These are phyloP conservation scores for Rhagonycha lutea DNA, from an alignment of 2,888 invertebrate genomes.

Conservation along the genomic window DNA sequence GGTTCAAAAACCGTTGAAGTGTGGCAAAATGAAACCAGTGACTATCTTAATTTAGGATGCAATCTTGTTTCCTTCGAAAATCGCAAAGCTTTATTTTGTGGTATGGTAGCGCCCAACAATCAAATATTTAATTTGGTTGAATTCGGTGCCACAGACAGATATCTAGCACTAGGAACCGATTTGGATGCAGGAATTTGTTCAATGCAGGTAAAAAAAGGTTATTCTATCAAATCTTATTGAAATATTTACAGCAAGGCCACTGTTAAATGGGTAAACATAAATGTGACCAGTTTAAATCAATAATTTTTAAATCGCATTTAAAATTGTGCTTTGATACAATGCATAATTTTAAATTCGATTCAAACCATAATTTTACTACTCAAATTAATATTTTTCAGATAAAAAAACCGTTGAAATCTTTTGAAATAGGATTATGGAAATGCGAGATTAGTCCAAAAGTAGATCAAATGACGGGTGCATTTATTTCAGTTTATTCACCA, in stretches of 20 bases:
- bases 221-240: too few species aligned
- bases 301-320: too few species aligned
- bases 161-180: background rate
- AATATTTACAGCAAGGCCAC: too few species aligned
- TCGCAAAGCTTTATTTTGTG: background rate
- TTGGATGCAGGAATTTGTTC: background rate
- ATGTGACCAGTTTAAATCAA: too few species aligned
- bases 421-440: constrained; percentile 31
- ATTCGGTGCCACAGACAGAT: background rate
- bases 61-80: constrained; percentile 4
- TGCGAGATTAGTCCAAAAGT: constrained; percentile 14
- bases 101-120: background rate
- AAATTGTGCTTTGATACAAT: too few species aligned
- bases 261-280: too few species aligned
- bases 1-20: constrained; percentile 3
- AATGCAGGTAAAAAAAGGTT: background rate
- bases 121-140: background rate
- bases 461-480: background rate
- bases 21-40: constrained; percentile 15
- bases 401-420: constrained; percentile 24
- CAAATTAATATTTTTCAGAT: constrained; percentile 17
- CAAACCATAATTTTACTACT: too few species aligned
- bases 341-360: too few species aligned
- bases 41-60: constrained; percentile 25
- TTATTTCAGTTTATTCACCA: constrained; percentile 14